A percentile compares a stretch with the other conserved stretches of the same genome.
Conservation (phyloP, 2,888 invertebrate genomes). For the Dolichomitus sp. region DNA sequence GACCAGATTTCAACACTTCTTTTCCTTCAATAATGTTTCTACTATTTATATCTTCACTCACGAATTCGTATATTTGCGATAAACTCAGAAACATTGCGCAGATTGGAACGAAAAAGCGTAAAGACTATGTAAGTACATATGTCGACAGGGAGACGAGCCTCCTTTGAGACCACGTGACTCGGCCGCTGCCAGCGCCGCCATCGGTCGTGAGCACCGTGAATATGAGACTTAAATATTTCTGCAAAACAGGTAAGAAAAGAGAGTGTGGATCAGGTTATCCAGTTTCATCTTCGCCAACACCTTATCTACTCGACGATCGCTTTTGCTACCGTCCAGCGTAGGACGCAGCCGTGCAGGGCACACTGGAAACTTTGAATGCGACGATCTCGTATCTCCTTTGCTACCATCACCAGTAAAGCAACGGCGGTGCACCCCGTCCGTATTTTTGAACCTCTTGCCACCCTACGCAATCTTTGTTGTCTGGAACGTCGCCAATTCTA, state of each 20-base stretch:
- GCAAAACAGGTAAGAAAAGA: constrained; percentile 67
- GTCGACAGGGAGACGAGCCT: too few relatives aligned
- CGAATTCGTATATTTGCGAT: too few relatives aligned
- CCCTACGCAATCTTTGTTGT: constrained; percentile 27
- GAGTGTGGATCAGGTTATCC: constrained; percentile 73
- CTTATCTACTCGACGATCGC: constrained; percentile 77
- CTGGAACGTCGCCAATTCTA: constrained; percentile 46
- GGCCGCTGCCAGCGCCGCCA: too few relatives aligned
- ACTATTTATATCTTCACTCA: too few relatives aligned
- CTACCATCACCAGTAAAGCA: constrained; percentile 32
- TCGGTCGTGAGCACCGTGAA: too few relatives aligned
- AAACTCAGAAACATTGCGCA: too few relatives aligned
- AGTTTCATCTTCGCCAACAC: constrained; percentile 77
- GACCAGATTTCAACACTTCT: too few relatives aligned
- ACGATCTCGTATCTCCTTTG: constrained; percentile 69
- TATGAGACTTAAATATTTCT: constrained; percentile 37
- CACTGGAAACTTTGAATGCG: constrained; percentile 63
- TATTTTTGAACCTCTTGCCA: neutral
- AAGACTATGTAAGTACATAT: too few relatives aligned
- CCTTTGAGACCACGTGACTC: too few relatives aligned
- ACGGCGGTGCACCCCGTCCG: constrained; percentile 39
- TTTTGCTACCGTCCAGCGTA: constrained; percentile 72
- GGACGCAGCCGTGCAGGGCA: constrained; percentile 57
- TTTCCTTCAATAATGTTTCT: too few relatives aligned
- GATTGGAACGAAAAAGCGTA: too few relatives aligned